phyloP scores from a whole-genome alignment of 2,113 vertebrate species.

The Seriola quinqueradiata region DNA sequence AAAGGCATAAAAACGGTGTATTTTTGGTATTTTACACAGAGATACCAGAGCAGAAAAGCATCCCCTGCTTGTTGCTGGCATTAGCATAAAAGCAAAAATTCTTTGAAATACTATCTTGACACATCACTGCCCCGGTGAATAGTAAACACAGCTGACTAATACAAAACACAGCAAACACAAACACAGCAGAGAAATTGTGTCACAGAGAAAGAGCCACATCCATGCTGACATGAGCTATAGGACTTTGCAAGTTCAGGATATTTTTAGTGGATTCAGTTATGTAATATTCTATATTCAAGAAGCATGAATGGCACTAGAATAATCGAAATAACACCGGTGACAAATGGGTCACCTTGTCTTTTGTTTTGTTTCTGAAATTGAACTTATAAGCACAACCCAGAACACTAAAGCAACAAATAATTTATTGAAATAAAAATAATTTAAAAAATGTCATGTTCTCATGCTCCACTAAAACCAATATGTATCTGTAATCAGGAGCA shows the following conservation, averaged over 20 bases:
- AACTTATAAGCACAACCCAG: slow-evolving; percentile 7
- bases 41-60: neutral
- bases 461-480: slow-evolving; percentile 69
- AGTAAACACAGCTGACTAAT: slow-evolving; percentile 28
- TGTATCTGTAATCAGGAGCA: slow-evolving; percentile 74
- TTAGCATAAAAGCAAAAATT: slow-evolving; percentile 23
- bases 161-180: slow-evolving; percentile 14
- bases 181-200: neutral
- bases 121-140: slow-evolving; percentile 24
- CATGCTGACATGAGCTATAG: neutral
- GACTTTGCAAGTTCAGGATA: neutral
- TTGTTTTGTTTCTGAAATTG: neutral
- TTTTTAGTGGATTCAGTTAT: neutral
- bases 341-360: slow-evolving; percentile 3
- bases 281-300: neutral
- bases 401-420: slow-evolving; percentile 48
- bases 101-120: slow-evolving; percentile 41
- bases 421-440: slow-evolving; percentile 52
- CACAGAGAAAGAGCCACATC: neutral
- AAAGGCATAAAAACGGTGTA: neutral
- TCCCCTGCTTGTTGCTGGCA: neutral
- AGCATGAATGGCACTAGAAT: neutral
- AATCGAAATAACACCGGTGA: neutral
- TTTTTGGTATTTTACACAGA: neutral
- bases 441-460: slow-evolving; percentile 49